Percentiles rank a stretch among this genome's conserved stretches.
Conservation (phyloP, 2,888 invertebrate species). For the Pocota personata region DNA sequence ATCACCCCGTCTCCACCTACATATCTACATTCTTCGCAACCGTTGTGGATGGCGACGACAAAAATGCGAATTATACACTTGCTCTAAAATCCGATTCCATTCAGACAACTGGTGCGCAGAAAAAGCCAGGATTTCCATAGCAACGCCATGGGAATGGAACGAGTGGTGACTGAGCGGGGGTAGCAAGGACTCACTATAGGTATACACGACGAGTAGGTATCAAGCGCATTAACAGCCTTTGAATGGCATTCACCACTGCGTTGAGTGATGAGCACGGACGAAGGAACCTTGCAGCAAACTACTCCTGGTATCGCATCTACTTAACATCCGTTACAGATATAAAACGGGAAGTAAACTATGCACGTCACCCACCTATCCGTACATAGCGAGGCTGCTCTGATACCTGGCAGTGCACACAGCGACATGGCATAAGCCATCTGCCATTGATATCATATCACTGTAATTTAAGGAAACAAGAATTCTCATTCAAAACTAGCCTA, state of each 20-base stretch:
- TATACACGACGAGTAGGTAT: too few species aligned
- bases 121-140: constrained; percentile 72
- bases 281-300: constrained; percentile 45
- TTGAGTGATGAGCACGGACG: constrained; percentile 67
- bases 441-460: constrained; percentile 73
- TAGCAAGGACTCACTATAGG: constrained; percentile 3
- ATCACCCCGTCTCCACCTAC: not conserved
- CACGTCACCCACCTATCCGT: constrained; percentile 32
- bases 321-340: constrained; percentile 71
- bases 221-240: constrained; percentile 66
- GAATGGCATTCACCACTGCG: constrained; percentile 71
- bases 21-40: constrained; percentile 5
- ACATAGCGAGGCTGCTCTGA: constrained; percentile 23
- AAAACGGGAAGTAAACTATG: constrained; percentile 69
- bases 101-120: constrained; percentile 62
- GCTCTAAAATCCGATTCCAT: constrained; percentile 73
- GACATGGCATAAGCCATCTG: constrained; percentile 63
- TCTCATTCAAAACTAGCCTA: constrained; percentile 72
- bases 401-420: constrained; percentile 46
- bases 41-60: constrained; percentile 66
- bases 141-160: constrained; percentile 57
- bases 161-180: constrained; percentile 19
- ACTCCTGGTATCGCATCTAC: constrained; percentile 50
- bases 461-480: constrained; percentile 73
- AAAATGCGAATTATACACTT: constrained; percentile 74